These are phyloP conservation scores for Ancistrus triradiatus DNA, from an alignment of 2,113 vertebrate genomes.

Conservation along the genomic window DNA sequence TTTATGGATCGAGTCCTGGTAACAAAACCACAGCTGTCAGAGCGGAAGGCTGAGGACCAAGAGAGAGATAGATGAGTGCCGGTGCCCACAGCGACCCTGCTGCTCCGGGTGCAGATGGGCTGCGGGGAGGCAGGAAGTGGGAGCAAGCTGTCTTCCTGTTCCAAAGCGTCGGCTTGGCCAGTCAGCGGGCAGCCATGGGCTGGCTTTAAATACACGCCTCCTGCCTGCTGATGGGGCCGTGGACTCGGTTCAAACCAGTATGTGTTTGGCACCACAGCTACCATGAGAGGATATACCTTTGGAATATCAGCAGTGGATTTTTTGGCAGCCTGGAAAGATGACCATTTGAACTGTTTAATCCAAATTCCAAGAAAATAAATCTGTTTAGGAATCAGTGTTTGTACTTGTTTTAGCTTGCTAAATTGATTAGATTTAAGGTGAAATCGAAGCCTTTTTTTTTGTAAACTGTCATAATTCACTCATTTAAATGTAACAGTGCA, in stretches of 20 bases:
- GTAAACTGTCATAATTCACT: too few species aligned
- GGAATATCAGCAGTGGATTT: slow-evolving; percentile 33
- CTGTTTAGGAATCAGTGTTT: too few species aligned
- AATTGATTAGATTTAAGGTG: too few species aligned
- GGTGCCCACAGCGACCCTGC: slow-evolving; percentile 48
- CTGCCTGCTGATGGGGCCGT: slow-evolving; percentile 35
- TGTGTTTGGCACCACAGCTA: slow-evolving; percentile 35
- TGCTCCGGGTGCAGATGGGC: slow-evolving; percentile 42
- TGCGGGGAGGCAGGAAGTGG: slow-evolving; percentile 46
- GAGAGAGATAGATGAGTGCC: slow-evolving; percentile 41
- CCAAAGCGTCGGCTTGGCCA: slow-evolving; percentile 34
- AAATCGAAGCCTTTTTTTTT: too few species aligned
- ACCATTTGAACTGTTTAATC: slow-evolving; percentile 3
- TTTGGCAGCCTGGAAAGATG: slow-evolving; percentile 26
- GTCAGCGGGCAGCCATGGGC: slow-evolving; percentile 26
- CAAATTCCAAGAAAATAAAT: too few species aligned
- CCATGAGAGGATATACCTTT: slow-evolving; percentile 46
- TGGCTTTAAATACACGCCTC: slow-evolving; percentile 37
- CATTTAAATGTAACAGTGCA: too few species aligned
- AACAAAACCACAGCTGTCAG: slow-evolving; percentile 51
- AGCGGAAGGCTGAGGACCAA: slow-evolving; percentile 40
- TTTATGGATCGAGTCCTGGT: slow-evolving; percentile 51
- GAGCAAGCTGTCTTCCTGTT: slow-evolving; percentile 47
- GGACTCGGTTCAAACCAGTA: slow-evolving; percentile 33
- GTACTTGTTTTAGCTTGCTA: too few species aligned